Evolutionary conservation across 2,797 vertebrate species (phyloP), one percentile per base, ranked within the genome.

Genomic region (Crocidura indochinensis): DNA sequence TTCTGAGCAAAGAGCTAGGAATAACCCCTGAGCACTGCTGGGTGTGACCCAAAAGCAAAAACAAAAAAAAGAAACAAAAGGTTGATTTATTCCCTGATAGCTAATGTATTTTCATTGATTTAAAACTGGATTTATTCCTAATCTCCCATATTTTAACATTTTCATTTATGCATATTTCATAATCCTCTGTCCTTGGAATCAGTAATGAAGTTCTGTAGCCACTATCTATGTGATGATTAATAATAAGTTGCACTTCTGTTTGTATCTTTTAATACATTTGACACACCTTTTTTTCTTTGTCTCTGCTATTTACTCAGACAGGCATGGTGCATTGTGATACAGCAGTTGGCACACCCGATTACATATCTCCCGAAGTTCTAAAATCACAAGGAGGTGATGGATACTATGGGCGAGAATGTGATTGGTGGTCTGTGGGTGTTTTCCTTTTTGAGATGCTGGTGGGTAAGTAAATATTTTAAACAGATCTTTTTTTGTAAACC

Each of bases 401-500:
- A 12, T 99, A 98, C 82, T 99, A 99, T 9, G 99, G 99, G 60
- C 98, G 99, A 95, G 99, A 99, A 90, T 99, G 99, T 73, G 99
- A 99, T 98, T 99, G 99, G 99, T 99, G 99, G 99, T 99, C 99
- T 26, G 99, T 99, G 0, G 99, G 99, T 79, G 99, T 99, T 97
- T 99, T 99, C 98, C 99, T 99, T 92, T 99, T 99, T 75, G 99
- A 99, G 97, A 99, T 99, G 99, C 98, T 99, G 15, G 99, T 99
- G 71, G 99, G n/a, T n/a, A n/a, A n/a, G n/a, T n/a, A n/a, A n/a
- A n/a, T n/a, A n/a, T n/a, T n/a, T n/a, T n/a, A n/a, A n/a, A n/a
- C n/a, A n/a, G n/a, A n/a, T n/a, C n/a, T n/a, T n/a, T n/a, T n/a
- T n/a, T n/a, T n/a, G n/a, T n/a, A n/a, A n/a, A n/a, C n/a, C n/a